phyloP scores from a whole-genome alignment of 2,797 vertebrate genomes.

The Myotis daubentonii region DNA sequence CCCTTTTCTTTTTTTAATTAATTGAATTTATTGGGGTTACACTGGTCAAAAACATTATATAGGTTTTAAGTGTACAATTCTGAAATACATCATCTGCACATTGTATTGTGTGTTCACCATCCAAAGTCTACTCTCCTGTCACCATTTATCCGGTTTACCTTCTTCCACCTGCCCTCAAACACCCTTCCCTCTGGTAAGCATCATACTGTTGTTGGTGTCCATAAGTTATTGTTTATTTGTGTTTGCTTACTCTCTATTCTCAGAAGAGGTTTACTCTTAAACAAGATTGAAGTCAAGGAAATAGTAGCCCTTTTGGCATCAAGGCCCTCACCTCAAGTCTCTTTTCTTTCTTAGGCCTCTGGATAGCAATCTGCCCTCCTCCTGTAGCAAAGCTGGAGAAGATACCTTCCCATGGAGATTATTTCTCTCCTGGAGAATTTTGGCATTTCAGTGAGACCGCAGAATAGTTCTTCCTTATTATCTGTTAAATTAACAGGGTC shows the following conservation, averaged over 20 bases:
- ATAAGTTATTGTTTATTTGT: not conserved
- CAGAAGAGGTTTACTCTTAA: not conserved
- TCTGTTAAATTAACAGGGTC: rapidly evolving
- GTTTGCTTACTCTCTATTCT: not conserved
- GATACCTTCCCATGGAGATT: not conserved
- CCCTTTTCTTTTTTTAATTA: not conserved
- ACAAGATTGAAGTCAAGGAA: not conserved
- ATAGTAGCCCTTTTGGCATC: not conserved
- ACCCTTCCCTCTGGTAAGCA: not conserved
- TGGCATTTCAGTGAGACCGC: not conserved
- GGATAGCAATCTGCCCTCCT: not conserved
- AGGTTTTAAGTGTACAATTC: not conserved
- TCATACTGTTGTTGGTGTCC: not conserved
- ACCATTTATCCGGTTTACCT: not conserved
- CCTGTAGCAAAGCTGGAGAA: not conserved
- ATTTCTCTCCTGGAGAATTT: not conserved
- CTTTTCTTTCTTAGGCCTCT: not conserved
- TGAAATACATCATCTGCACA: not conserved
- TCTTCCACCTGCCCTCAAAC: too few species aligned
- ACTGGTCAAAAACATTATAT: not conserved
- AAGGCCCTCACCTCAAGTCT: not conserved
- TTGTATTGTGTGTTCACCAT: not conserved
- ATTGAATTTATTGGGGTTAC: not conserved
- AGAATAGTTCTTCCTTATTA: not conserved
- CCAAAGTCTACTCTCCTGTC: not conserved